Percentiles rank a stretch among this genome's conserved stretches.
phyloP scores from a whole-genome alignment of 1,140 invertebrate genomes.

The Calliopsis andreniformis region DNA sequence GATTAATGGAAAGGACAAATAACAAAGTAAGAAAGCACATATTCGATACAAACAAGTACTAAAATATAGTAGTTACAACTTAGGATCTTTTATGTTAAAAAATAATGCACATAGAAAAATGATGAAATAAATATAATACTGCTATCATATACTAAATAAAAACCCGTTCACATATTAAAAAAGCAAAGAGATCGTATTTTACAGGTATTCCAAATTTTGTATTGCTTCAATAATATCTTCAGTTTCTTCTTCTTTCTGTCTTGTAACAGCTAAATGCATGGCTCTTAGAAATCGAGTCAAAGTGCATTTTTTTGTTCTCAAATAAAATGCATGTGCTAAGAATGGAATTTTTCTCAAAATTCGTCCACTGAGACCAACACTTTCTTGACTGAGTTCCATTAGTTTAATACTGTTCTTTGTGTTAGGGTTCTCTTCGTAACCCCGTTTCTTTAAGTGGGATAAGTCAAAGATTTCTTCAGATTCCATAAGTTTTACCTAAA shows the following conservation, averaged over 20 bases:
- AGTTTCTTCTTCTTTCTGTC: conserved; percentile 60
- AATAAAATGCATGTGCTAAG: conserved; percentile 86
- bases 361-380: conserved; percentile 91
- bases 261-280: conserved; percentile 72
- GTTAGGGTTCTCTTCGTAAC: conserved; percentile 68
- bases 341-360: conserved; percentile 94
- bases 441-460: conserved; percentile 64
- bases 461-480: conserved; percentile 69
- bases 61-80: background rate
- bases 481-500: conserved; percentile 82
- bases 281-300: conserved; percentile 68
- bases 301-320: conserved; percentile 54
- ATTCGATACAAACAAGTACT: background rate
- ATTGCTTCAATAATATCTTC: background rate
- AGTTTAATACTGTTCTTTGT: conserved; percentile 72
- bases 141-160: background rate
- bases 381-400: conserved; percentile 81
- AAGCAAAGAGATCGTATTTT: background rate
- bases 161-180: background rate
- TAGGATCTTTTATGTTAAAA: background rate
- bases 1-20: background rate
- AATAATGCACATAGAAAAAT: background rate
- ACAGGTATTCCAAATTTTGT: background rate
- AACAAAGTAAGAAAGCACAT: background rate
- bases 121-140: conserved; percentile 29